Evolutionary conservation across 92 coral and sea anemone genomes (phyloP), one percentile per base, ranked within the genome.

Genomic region (Siderastrea siderea): DNA sequence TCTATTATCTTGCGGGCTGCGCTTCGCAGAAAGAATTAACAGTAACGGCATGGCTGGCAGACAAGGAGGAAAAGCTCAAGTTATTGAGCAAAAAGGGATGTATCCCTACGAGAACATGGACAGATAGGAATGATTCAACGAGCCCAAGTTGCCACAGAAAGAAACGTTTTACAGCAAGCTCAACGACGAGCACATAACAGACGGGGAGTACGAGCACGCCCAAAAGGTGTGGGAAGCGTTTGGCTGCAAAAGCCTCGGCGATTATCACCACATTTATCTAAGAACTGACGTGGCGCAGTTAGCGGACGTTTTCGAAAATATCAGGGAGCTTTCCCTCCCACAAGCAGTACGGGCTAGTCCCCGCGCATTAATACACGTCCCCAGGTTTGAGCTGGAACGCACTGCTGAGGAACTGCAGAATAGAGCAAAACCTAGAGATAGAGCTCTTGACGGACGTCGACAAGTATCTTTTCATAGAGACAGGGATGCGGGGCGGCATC

Each of bases 171-270:
- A 15, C 74, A 68, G 74, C 74, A n/a, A n/a, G n/a, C 47, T 68
- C 5, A 68, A 38, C 74, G 47, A 68, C 3, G 46, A 68, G 48
- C 47, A 68, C 13, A 68, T 68, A 6, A 2, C 47, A 38, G 74
- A 68, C 13, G 74, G n/a, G 15, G 74, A 68, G 13, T 68, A 68
- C 74, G 47, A n/a, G 74, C 74, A 68, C 47, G 74, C 74, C 45
- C 74, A 68, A 3, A 68, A 38, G 50, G 74, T 68, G 5, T 68
- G 74, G 74, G 50, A 68, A 13, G 74, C 8, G 2, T 68, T 68
- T 38, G 47, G 48, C 3, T 68, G 74, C 50, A 68, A 46, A 68
- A 68, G 45, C 5, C 11, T 68, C 11, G 74, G 74, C 5, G 74
- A 68, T 13, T 26, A 68, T 15, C 74, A 68, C 74, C 4, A 68